phyloP scores from a whole-genome alignment of 2,113 vertebrate species.

The Rhegmatorhina hoffmannsi region DNA sequence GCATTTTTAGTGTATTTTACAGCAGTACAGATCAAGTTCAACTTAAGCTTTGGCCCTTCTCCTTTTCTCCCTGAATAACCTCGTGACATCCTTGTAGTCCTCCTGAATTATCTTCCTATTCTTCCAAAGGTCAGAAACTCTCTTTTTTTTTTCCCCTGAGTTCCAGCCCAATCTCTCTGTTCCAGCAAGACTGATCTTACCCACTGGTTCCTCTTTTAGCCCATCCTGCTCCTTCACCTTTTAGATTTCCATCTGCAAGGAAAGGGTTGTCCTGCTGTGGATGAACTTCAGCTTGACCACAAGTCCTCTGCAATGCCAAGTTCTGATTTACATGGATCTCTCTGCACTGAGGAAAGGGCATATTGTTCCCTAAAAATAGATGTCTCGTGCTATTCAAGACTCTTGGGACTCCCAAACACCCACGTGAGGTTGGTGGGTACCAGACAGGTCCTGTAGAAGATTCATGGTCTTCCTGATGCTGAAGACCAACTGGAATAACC shows the following conservation, averaged over 20 bases:
- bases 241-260: no score
- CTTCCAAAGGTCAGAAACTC: background rate
- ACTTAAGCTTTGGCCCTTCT: background rate
- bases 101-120: background rate
- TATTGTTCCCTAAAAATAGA: background rate
- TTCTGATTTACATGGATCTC: background rate
- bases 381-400: rapidly evolving
- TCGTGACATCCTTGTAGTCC: background rate
- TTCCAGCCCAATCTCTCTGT: background rate
- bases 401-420: background rate
- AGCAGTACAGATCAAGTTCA: background rate
- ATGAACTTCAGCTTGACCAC: background rate
- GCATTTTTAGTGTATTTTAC: background rate
- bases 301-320: background rate
- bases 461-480: background rate
- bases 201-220: background rate
- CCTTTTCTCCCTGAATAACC: background rate
- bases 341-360: background rate
- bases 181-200: background rate
- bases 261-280: background rate
- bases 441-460: background rate
- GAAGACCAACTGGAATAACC: background rate
- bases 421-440: background rate
- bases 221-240: background rate
- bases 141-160: background rate